These are phyloP conservation scores for Pseudomyrmex sp. DNA, from an alignment of 1,140 invertebrate species.

Conservation along the genomic window DNA sequence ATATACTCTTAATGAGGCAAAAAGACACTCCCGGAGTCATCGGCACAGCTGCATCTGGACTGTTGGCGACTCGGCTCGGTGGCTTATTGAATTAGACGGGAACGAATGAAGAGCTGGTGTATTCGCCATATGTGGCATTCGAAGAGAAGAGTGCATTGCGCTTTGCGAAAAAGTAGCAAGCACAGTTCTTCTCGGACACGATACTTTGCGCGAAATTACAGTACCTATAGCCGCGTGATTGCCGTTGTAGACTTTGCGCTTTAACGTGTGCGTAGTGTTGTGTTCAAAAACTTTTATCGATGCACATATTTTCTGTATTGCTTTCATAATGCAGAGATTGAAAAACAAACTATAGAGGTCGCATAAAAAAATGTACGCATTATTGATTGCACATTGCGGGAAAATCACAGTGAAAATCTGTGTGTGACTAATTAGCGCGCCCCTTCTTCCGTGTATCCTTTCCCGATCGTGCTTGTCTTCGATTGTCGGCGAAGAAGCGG, in stretches of 20 bases:
- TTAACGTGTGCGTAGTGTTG: slow-evolving; percentile 12
- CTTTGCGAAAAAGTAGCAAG: slow-evolving; percentile 44
- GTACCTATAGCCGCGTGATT: background rate
- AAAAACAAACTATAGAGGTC: too few relatives aligned
- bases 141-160: slow-evolving; percentile 29
- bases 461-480: slow-evolving; percentile 46
- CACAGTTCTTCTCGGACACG: slow-evolving; percentile 17
- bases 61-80: slow-evolving; percentile 43
- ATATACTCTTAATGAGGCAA: slow-evolving; percentile 68
- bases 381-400: slow-evolving; percentile 44
- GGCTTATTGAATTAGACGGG: slow-evolving; percentile 73
- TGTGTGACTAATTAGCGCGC: slow-evolving; percentile 66
- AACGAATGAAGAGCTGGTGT: slow-evolving; percentile 57
- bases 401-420: slow-evolving; percentile 23
- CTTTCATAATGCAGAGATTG: background rate
- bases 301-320: background rate
- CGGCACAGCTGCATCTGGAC: slow-evolving; percentile 70
- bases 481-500: slow-evolving; percentile 52
- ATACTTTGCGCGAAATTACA: slow-evolving; percentile 42
- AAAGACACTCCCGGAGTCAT: slow-evolving; percentile 63
- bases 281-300: background rate
- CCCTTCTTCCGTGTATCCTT: slow-evolving; percentile 42
- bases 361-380: background rate
- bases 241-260: background rate
- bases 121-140: slow-evolving; percentile 52